Evolutionary conservation across 2,797 vertebrate genomes (phyloP).

Genomic region (Philypnodon macrostomus): DNA sequence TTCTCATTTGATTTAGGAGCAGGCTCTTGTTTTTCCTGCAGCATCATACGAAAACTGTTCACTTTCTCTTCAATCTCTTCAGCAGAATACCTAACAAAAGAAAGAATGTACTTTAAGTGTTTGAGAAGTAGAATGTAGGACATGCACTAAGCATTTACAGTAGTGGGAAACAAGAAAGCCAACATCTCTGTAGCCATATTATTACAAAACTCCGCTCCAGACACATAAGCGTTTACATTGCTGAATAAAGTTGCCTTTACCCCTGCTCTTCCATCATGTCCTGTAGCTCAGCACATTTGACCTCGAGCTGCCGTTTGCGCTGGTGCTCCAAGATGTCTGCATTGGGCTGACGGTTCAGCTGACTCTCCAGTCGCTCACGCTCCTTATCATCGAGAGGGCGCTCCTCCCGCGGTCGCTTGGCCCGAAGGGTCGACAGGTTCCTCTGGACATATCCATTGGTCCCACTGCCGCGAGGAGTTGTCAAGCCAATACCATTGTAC

Average conservation of each 20-base stretch:
- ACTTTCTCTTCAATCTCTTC: slow-evolving; percentile 93
- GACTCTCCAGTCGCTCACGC: slow-evolving; percentile 84
- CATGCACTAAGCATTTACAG: too few relatives aligned
- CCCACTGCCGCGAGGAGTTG: slow-evolving; percentile 90
- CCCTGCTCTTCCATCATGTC: slow-evolving; percentile 97
- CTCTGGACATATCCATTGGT: slow-evolving; percentile 94
- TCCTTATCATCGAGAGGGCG: slow-evolving; percentile 84
- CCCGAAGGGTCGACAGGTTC: slow-evolving; percentile 88
- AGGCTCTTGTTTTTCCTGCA: slow-evolving; percentile 87
- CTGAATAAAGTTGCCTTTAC: slow-evolving; percentile 61
- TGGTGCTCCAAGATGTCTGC: slow-evolving; percentile 94
- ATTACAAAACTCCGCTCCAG: too few relatives aligned
- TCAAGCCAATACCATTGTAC: slow-evolving; percentile 94
- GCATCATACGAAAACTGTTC: slow-evolving; percentile 90
- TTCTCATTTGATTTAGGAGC: slow-evolving; percentile 70
- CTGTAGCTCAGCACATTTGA: slow-evolving; percentile 91
- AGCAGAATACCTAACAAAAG: slow-evolving; percentile 83
- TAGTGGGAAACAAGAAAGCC: too few relatives aligned
- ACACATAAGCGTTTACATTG: too few relatives aligned
- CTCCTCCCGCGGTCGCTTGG: slow-evolving; percentile 84
- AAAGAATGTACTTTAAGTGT: too few relatives aligned
- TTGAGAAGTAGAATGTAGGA: too few relatives aligned
- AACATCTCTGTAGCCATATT: too few relatives aligned
- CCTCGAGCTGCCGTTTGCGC: slow-evolving; percentile 90
- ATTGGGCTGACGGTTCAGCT: slow-evolving; percentile 88